Conservation (phyloP, 2,113 vertebrate species). For the Apaloderma vittatum region DNA sequence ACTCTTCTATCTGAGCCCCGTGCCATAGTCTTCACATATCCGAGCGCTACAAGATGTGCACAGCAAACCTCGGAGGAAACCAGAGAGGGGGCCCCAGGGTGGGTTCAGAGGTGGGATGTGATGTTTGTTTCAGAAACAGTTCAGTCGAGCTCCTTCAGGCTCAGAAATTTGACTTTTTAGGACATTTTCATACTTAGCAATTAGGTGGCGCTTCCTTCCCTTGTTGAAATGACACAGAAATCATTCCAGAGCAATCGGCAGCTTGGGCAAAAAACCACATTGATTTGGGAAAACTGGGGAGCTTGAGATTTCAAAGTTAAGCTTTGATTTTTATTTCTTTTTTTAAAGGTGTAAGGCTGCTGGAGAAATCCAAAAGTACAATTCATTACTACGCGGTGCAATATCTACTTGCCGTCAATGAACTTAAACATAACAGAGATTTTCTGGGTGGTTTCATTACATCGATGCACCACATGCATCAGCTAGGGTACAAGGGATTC, state of each 20-base stretch:
- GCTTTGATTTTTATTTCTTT: background rate
- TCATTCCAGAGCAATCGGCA: background rate
- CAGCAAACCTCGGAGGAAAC: background rate
- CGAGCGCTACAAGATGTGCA: too few relatives aligned
- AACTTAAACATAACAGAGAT: background rate
- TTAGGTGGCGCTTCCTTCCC: background rate
- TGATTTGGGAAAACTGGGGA: background rate
- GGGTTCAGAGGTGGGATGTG: background rate
- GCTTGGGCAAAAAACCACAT: too few relatives aligned
- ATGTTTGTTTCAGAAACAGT: background rate
- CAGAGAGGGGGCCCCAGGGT: background rate
- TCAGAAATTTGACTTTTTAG: background rate
- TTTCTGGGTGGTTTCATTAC: background rate
- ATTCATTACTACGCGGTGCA: background rate
- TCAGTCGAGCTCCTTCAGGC: background rate
- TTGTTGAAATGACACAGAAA: background rate
- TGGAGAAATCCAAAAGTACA: background rate
- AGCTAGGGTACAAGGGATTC: rapidly evolving
- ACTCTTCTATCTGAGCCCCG: background rate
- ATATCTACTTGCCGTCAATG: background rate
- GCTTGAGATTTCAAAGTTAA: background rate
- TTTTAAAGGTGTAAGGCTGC: background rate
- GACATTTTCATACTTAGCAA: background rate
- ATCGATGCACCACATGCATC: background rate
- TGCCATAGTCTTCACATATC: background rate